Conservation (phyloP, 2,113 vertebrate genomes). For the Podocnemis expansa region DNA sequence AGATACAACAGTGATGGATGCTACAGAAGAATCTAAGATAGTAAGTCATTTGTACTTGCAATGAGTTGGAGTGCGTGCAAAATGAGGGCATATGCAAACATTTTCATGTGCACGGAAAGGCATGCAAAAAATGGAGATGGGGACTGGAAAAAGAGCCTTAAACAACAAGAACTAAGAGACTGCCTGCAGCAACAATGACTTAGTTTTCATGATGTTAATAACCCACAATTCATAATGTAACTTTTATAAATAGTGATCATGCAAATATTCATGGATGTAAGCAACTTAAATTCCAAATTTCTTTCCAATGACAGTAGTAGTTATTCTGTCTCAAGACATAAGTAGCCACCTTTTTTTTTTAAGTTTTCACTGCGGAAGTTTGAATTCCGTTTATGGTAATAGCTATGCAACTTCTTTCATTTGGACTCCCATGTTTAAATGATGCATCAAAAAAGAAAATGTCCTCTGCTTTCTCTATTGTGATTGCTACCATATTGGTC, state of each 20-base stretch:
- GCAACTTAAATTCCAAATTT: background rate
- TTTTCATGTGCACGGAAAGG: background rate
- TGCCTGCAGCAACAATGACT: background rate
- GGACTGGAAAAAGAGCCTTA: background rate
- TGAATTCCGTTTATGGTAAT: background rate
- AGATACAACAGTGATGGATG: background rate
- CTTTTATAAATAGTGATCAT: background rate
- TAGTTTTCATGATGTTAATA: background rate
- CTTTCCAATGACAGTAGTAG: background rate
- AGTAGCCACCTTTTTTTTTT: background rate
- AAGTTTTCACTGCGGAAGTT: background rate
- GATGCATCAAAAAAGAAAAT: background rate
- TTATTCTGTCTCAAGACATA: background rate
- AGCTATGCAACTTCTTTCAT: background rate
- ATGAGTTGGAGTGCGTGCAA: background rate
- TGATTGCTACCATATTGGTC: rapidly evolving
- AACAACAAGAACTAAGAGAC: background rate
- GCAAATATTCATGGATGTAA: background rate
- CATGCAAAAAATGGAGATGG: background rate
- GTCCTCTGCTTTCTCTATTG: background rate
- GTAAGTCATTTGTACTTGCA: background rate
- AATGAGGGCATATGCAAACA: background rate
- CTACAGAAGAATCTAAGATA: background rate
- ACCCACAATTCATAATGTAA: background rate
- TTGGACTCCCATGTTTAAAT: background rate